Conservation (phyloP, 2,888 invertebrate species). For the Melangyna quadrimaculata region DNA sequence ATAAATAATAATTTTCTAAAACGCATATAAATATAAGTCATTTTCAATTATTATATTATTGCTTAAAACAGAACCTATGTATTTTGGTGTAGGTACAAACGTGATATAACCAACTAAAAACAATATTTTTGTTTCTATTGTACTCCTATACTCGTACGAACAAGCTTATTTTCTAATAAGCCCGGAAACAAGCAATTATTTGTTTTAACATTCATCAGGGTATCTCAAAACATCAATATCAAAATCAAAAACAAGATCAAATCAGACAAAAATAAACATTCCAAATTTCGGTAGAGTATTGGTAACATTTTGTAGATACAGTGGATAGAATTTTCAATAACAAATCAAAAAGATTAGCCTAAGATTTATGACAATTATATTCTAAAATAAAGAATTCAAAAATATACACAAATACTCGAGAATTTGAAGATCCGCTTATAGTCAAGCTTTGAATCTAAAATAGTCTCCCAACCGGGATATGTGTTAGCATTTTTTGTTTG, state of each 20-base stretch:
- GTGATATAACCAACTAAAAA: slow-evolving; percentile 20
- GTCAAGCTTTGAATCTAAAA: slow-evolving; percentile 60
- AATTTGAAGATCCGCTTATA: slow-evolving; percentile 13
- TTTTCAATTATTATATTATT: background rate
- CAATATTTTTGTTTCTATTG: background rate
- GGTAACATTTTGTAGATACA: background rate
- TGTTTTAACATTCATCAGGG: slow-evolving; percentile 56
- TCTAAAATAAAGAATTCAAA: background rate
- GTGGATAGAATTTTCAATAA: background rate
- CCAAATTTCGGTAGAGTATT: background rate
- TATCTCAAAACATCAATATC: slow-evolving; percentile 36
- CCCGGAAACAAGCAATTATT: slow-evolving; percentile 51
- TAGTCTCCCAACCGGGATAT: slow-evolving; percentile 50
- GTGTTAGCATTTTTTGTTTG: slow-evolving; percentile 7
- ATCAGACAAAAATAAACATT: background rate
- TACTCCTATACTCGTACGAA: slow-evolving; percentile 9
- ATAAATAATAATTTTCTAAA: background rate
- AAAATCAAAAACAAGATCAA: slow-evolving; percentile 40
- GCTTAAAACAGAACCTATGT: slow-evolving; percentile 17
- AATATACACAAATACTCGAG: background rate
- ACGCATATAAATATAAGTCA: slow-evolving; percentile 9
- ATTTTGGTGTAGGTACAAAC: slow-evolving; percentile 36
- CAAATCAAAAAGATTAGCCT: background rate
- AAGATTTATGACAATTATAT: slow-evolving; percentile 46
- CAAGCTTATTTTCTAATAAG: slow-evolving; percentile 29